Base-by-base conservation (phyloP, 2,888 invertebrate genomes). In the Dynastes grantii region DNA sequence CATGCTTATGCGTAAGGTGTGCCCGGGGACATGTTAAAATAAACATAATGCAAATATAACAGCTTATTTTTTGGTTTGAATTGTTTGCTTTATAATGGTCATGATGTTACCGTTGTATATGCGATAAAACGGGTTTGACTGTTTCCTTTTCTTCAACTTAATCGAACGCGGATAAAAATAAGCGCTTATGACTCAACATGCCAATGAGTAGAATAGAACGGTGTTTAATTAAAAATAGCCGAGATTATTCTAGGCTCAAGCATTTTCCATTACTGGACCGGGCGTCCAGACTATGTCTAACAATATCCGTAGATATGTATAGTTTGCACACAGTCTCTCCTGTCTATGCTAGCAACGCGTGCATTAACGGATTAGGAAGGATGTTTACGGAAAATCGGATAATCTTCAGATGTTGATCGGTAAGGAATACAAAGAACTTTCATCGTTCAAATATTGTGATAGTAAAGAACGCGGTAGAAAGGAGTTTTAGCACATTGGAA, bases 211-310 rank as follows among this genome's bases (percentile, higher is more conserved):
- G 68, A 68, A 49, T 68, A 68, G 49, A 68, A 27, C 68, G 68
- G 22, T 27, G 68, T 29, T 68, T 68, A 68, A 68, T 68, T 68
- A 68, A 68, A 68, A 68, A 68, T 68, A 68, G 68, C 68, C 2
- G 29, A 49, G 68, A 68, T 68, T 68, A 68, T 68, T 27, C 61
- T 68, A 9, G 45, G 45, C 68, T 37, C 37, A 49, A 68, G 68
- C 68, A 29, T 49, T 68, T 68, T 68, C 68, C 16, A 68, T 37
- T 68, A 68, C 49, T 22, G 11, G 49, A 68, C 49, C 68, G 11
- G 68, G 45, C 49, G 49, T 68, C 49, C 16, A 68, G 49, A 49
- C 68, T 22, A 29, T 6, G 45, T 45, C 61, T 61, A 61, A 61
- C 61, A 61, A 61, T 61, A 55, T n/a, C 55, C 55, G 55, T 45